These are phyloP conservation scores for Cichladusa arquata DNA, from an alignment of 2,113 vertebrate species.

Conservation along the genomic window DNA sequence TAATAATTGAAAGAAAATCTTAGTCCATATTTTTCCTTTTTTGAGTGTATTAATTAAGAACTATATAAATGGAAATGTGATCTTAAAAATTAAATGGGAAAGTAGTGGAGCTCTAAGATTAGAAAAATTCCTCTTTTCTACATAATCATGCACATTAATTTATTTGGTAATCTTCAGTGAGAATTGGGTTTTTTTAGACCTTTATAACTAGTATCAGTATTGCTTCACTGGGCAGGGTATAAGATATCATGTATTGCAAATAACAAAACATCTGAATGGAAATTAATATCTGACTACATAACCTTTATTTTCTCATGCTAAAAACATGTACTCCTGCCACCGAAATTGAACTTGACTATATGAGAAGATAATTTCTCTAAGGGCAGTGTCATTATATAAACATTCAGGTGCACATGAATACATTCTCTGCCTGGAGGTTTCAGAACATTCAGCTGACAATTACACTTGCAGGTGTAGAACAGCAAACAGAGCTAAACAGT, in stretches of 20 bases:
- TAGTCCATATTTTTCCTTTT: neutral
- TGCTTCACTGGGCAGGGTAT: neutral
- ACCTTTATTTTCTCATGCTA: neutral
- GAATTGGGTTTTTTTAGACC: neutral
- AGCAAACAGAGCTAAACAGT: neutral
- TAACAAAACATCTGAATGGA: neutral
- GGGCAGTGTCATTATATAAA: neutral
- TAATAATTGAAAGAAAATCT: neutral
- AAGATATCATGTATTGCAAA: neutral
- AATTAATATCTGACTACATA: neutral
- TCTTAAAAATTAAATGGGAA: neutral
- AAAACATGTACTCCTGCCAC: neutral
- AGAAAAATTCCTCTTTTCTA: neutral
- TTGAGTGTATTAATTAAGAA: slow-evolving; percentile 9
- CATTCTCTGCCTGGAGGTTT: neutral
- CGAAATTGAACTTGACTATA: neutral
- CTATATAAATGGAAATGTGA: slow-evolving; percentile 32
- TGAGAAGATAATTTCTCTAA: neutral
- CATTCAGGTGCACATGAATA: neutral
- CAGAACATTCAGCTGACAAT: neutral
- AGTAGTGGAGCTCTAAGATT: neutral
- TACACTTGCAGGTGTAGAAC: neutral
- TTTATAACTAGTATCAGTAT: neutral
- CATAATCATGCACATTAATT: slow-evolving; percentile 5
- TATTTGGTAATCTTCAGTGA: neutral